Base-by-base conservation (phyloP, 2,797 vertebrate species). In the Pteronotus mesoamericanus region DNA sequence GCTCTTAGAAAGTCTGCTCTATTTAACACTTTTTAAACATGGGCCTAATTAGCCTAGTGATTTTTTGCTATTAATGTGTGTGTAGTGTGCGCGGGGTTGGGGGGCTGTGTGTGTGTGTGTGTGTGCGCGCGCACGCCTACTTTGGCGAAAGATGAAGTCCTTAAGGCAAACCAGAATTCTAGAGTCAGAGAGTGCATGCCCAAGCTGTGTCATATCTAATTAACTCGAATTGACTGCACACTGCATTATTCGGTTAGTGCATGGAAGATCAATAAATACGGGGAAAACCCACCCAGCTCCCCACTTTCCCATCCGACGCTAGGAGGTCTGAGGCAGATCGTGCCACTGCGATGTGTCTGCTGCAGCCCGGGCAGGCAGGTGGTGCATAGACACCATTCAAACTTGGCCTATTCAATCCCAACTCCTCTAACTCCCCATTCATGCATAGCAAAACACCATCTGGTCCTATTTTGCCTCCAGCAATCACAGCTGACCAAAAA, bases 371-470 rank as follows among this genome's bases (percentile, higher is more conserved):
- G 99, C 98, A 99, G 99, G 99, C 99, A 99, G 99, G 99, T 99
- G 99, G 99, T 99, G 99, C 98, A 99, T 99, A 99, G 99, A 99
- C 99, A 99, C 99, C 99, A 99, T 99, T 99, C 99, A 99, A 98
- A 99, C 99, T 99, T 99, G 99, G 99, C 99, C 99, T 99, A 99
- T 99, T 99, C 99, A 99, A 99, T 99, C 99, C 98, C 98, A 98
- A 99, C 99, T 99, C 99, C 99, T 99, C 99, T 99, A 99, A 99
- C 99, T 99, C 99, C 99, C 99, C 99, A 99, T 99, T 99, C 99
- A 99, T 99, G 99, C 99, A 99, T 99, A 99, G 99, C 99, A 99
- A 99, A 99, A 99, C 99, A 99, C 99, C 99, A 99, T 99, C 99
- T 99, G 99, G 99, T 99, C 99, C 99, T 99, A 99, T 99, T 99